Evolutionary conservation across 30 jellyfish, hydroid and myxozoan species (phyloP), one percentile per base, ranked within the genome.

Genomic region (Morbakka virulenta): DNA sequence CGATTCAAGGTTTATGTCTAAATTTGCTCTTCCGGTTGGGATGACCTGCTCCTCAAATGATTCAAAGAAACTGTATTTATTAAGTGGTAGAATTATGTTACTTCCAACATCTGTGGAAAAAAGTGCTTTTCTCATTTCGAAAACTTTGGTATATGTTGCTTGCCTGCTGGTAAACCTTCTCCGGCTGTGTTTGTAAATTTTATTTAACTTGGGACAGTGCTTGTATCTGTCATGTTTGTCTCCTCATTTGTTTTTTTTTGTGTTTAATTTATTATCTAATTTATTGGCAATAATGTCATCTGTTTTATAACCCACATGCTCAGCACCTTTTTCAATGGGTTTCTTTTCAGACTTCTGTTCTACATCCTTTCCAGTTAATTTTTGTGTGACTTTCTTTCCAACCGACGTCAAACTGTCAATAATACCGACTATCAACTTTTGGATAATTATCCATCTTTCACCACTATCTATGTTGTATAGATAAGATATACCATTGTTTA

Each of bases 41-140:
- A 64, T 64, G 68, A 67, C 35, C 35, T 67, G 64, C n/a, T 21
- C 24, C 26, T 67, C 35, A 32, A 67, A 67, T 11, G 79, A 67
- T 26, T 67, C 79, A 32, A 67, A 67, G 26, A 67, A 67, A 32
- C 79, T 21, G 34, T 36, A 72, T 24, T 73, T 47, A 72, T 49
- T 47, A 22, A 72, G 69, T 21, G 75, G 84, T 72, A 67, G 20
- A 32, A n/a, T n/a, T n/a, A n/a, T n/a, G n/a, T n/a, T n/a, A n/a
- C n/a, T n/a, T n/a, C n/a, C n/a, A n/a, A n/a, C 79, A 48, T 73
- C 52, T 1, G 35, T 73, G 23, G 84, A 27, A 20, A 72, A 73
- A 12, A 72, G 84, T 3, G 84, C 32, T 41, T 72, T 72, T 73
- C 50, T n/a, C n/a, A n/a, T n/a, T n/a, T n/a, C n/a, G n/a, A 72